Evolutionary conservation across 2,797 vertebrate species (phyloP).

Genomic region (Sternarchorhynchus goeldii): DNA sequence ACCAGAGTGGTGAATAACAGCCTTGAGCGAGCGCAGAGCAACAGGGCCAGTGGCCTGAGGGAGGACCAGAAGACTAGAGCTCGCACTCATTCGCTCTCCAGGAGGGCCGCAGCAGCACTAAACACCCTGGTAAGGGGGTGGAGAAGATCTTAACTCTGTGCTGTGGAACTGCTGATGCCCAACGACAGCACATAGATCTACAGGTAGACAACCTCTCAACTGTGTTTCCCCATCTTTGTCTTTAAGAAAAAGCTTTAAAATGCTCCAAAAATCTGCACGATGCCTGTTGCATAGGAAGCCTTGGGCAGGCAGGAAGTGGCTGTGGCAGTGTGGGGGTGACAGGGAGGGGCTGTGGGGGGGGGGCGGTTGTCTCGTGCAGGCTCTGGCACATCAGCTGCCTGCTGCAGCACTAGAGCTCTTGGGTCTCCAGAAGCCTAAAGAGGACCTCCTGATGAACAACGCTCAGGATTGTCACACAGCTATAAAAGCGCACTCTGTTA

Average conservation of each 20-base stretch:
- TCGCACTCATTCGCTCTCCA: too few species aligned
- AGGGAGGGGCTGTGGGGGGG: not conserved
- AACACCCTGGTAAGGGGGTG: too few species aligned
- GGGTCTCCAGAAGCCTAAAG: slow-evolving; percentile 58
- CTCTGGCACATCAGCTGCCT: slow-evolving; percentile 36
- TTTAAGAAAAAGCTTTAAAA: not conserved
- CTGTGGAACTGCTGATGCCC: too few species aligned
- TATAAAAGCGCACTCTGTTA: slow-evolving; percentile 80
- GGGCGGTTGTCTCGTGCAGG: not conserved
- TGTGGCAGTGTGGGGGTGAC: not conserved
- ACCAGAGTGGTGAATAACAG: slow-evolving; percentile 13
- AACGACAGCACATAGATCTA: too few species aligned
- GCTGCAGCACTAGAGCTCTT: slow-evolving; percentile 64
- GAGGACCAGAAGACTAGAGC: not conserved
- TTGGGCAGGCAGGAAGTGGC: not conserved
- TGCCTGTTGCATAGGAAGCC: not conserved
- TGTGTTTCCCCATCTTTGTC: too few species aligned
- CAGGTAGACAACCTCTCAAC: too few species aligned
- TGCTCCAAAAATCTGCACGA: not conserved
- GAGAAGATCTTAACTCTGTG: too few species aligned
- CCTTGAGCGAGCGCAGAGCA: slow-evolving; percentile 27
- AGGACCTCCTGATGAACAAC: slow-evolving; percentile 68
- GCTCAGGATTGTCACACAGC: slow-evolving; percentile 73
- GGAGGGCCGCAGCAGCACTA: too few species aligned
- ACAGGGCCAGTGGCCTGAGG: slow-evolving; percentile 37